These are phyloP conservation scores for Phaethornis superciliosus DNA, from an alignment of 2,113 vertebrate genomes.

Conservation along the genomic window DNA sequence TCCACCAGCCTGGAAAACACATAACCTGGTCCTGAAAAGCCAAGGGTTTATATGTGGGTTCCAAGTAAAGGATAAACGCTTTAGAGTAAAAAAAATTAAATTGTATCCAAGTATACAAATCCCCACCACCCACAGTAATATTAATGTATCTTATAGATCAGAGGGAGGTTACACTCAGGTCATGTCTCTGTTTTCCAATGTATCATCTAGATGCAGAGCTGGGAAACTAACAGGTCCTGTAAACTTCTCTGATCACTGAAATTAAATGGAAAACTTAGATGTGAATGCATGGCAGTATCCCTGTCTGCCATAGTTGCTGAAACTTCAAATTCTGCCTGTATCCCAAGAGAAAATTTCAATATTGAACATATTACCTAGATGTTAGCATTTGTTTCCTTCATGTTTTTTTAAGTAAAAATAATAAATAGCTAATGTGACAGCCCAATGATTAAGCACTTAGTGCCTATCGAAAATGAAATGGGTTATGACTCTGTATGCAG, in stretches of 20 bases:
- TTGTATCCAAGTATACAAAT: background rate
- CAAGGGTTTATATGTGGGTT: background rate
- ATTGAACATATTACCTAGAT: slow-evolving; percentile 14
- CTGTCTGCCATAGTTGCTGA: background rate
- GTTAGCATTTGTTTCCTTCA: background rate
- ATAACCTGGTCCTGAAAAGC: background rate
- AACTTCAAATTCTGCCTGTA: background rate
- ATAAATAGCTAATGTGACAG: slow-evolving; percentile 44
- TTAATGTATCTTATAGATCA: background rate
- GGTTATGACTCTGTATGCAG: slow-evolving; percentile 24
- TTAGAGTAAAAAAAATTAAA: background rate
- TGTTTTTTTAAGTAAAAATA: slow-evolving; percentile 58
- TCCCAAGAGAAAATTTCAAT: background rate
- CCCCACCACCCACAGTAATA: background rate
- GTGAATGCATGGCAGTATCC: background rate
- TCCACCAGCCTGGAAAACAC: background rate
- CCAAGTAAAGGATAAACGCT: slow-evolving; percentile 22
- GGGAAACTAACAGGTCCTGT: background rate
- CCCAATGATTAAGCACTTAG: slow-evolving; percentile 53
- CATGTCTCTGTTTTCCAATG: background rate
- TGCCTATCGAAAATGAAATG: slow-evolving; percentile 67
- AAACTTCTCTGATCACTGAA: background rate
- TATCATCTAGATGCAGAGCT: background rate
- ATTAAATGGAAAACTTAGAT: background rate
- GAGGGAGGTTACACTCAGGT: background rate